Evolutionary conservation across 2,888 invertebrate species (phyloP).

Genomic region (Harpalus rufipes): DNA sequence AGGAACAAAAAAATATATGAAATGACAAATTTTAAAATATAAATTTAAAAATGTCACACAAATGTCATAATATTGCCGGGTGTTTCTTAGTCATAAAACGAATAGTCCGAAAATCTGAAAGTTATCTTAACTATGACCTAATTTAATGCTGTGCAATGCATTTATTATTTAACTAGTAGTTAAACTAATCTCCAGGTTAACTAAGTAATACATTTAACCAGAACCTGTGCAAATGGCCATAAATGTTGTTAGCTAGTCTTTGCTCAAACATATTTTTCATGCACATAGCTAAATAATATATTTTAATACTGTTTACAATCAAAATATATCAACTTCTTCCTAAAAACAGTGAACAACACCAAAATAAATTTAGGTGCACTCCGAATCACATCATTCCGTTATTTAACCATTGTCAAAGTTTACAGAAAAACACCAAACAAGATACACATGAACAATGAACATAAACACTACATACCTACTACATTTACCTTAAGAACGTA

Average conservation of each 20-base stretch:
- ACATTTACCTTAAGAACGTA: constrained; percentile 58
- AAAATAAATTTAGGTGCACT: constrained; percentile 58
- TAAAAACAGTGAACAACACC: constrained; percentile 40
- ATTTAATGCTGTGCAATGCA: too few relatives aligned
- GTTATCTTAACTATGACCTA: too few relatives aligned
- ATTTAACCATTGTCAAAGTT: constrained; percentile 40
- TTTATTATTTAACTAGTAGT: too few relatives aligned
- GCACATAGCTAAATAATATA: constrained; percentile 10
- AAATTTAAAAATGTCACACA: too few relatives aligned
- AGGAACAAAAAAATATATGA: too few relatives aligned
- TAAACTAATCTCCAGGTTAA: too few relatives aligned
- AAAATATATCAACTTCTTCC: background rate
- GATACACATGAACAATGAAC: constrained; percentile 37
- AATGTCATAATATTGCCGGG: too few relatives aligned
- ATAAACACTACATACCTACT: constrained; percentile 21
- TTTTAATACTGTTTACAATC: background rate
- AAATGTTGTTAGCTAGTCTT: background rate
- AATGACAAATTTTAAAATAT: too few relatives aligned
- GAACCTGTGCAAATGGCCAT: too few relatives aligned
- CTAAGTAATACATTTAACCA: too few relatives aligned
- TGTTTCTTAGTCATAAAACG: too few relatives aligned
- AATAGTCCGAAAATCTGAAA: too few relatives aligned
- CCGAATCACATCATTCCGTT: constrained; percentile 10
- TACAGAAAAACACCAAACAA: constrained; percentile 57
- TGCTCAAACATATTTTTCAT: background rate